Evolutionary conservation across 1,140 invertebrate species (phyloP), one percentile per base, ranked within the genome.

Genomic region (Lineus longissimus): DNA sequence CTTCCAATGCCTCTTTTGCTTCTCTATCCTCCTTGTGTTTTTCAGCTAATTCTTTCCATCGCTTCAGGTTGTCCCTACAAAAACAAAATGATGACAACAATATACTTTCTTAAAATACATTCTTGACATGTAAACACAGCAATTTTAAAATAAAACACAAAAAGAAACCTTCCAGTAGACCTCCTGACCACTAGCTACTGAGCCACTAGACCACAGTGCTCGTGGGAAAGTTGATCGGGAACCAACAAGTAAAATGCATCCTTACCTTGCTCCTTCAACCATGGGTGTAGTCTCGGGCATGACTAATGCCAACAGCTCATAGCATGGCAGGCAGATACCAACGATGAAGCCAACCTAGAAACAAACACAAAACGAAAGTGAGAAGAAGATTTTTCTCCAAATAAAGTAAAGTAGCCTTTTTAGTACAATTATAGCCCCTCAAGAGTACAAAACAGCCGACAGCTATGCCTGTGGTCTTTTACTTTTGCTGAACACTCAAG

Each of bases 291-390:
- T 89, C 67, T 87, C 85, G 0, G 90, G 90, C 57, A 93, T 81
- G 4, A 93, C 81, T 68, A 84, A 76, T 29, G 85, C 78, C 23
- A 93, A 79, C 25, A 91, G 77, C 41, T 85, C 85, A 73, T 93
- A 93, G 79, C 91, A 93, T 0, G 91, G 90, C 30, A 92, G 80
- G 75, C 91, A 93, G 69, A 93, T 92, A 15, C 88, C 88, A 63
- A 83, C 87, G 36, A 93, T 77, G 76, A 93, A 92, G 1, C 89
- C 90, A 30, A 91, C 89, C 88, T 90, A 74, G 19, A 80, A 75
- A 27, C 29, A 60, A 62, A 60, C 61, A 63, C 27, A 19, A 33
- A 47, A 13, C 31, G 19, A 30, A 29, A 31, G 40, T 19, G 56
- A 15, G 17, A 56, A 7, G n/a, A 59, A 30, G 23, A 59, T 30